Conservation (phyloP, 1,140 invertebrate species). For the Laodelphax striatellus region DNA sequence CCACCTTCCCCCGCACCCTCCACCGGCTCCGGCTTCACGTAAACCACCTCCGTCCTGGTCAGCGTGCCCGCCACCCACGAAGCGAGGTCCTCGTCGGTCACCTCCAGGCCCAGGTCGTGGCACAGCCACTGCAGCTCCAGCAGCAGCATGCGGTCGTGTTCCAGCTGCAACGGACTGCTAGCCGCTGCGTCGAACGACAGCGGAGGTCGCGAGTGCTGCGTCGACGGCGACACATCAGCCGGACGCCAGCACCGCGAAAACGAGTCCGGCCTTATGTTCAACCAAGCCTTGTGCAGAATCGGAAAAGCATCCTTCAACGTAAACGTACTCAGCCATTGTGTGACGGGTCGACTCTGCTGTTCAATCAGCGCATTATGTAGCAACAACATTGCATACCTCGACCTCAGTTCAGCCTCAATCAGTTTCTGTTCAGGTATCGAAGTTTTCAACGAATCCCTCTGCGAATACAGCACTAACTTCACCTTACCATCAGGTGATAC, state of each 20-base stretch:
- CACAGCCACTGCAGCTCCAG: conserved; percentile 32
- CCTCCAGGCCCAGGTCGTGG: conserved; percentile 33
- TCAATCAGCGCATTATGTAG: conserved; percentile 23
- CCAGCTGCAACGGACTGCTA: conserved; percentile 17
- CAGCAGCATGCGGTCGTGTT: conserved; percentile 28
- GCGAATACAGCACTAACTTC: conserved; percentile 24
- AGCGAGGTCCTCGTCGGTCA: conserved; percentile 31
- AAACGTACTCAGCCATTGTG: conserved; percentile 30
- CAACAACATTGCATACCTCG: conserved; percentile 31
- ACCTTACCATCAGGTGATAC: conserved; percentile 32
- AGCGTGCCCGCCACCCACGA: conserved; percentile 30
- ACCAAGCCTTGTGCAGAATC: conserved; percentile 37
- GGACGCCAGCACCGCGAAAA: conserved; percentile 32
- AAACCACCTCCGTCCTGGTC: conserved; percentile 9
- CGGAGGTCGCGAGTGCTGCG: conserved; percentile 13
- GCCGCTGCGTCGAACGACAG: conserved; percentile 14
- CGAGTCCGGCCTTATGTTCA: conserved; percentile 34
- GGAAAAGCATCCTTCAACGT: conserved; percentile 39
- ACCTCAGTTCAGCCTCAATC: conserved; percentile 33
- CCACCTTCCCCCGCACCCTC: conserved; percentile 13
- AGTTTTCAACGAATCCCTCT: conserved; percentile 20
- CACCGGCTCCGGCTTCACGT: conserved; percentile 20
- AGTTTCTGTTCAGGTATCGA: conserved; percentile 28
- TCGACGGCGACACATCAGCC: conserved; percentile 19
- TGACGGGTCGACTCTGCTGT: conserved; percentile 20